Conservation (phyloP, 2,113 vertebrate species). For the Recurvirostra avosetta region DNA sequence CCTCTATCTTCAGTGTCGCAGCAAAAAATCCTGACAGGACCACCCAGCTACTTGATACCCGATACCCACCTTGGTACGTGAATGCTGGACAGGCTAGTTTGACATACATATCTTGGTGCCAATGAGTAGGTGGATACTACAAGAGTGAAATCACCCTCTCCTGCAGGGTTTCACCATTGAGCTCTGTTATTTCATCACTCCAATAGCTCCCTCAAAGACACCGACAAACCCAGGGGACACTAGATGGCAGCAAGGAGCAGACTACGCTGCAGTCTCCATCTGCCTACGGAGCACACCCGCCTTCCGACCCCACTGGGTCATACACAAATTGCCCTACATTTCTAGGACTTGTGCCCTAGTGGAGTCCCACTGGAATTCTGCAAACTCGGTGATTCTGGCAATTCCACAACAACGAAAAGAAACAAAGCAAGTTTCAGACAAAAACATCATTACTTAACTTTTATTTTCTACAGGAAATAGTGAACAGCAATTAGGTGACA, state of each 20-base stretch:
- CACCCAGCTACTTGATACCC: neutral
- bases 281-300: accelerated
- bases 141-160: neutral
- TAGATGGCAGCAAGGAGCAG: neutral
- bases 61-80: neutral
- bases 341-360: no score
- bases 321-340: neutral
- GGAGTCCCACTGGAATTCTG: neutral
- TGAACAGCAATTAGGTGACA: neutral
- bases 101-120: neutral
- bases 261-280: neutral
- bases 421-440: neutral
- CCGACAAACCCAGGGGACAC: neutral
- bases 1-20: neutral
- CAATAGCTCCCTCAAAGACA: neutral
- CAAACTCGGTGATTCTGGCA: neutral
- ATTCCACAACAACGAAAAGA: neutral
- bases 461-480: neutral
- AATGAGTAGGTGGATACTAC: neutral
- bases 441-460: neutral
- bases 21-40: neutral
- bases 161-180: neutral
- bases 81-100: neutral
- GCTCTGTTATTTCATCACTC: neutral
- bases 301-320: accelerated